Base-by-base conservation (phyloP, 2,113 vertebrate genomes). In the Zootoca vivipara region DNA sequence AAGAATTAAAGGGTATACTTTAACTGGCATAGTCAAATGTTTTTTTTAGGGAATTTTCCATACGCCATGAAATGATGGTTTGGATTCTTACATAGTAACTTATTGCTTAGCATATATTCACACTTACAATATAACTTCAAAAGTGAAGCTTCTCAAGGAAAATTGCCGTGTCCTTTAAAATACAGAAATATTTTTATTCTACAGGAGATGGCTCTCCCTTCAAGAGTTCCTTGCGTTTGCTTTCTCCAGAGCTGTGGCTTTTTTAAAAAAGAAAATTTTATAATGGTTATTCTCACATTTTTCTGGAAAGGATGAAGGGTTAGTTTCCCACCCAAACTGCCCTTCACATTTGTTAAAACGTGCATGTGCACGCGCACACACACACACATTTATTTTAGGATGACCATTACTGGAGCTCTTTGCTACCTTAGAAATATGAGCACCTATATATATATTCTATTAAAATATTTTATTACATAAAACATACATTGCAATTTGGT, bases 391-490 rank as follows among this genome's bases (percentile, higher is more conserved):
- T 16, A 3, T 24, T 73, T 56, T 40, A 42, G 80, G 80, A 82
- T 69, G 58, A 26, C 58, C 24, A 13, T 75, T 75, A 9, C 52
- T 81, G 8, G n/a, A 69, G n/a, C 38, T 38, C 7, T 38, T 81
- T 18, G 5, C 28, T 73, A 28, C 38, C 33, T 73, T 42, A 4
- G 35, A 87, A 81, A 42, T 40, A 80, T 20, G 33, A 64, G 5
- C 74, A n/a, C 18, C 35, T 81, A 62, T 35, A 72, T 35, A 72
- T 87, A 64, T 42, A n/a, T 62, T 73, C 20, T 46, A 33, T 87
- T 87, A 74, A 82, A 82, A 73, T 33, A 80, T 24, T 65, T 89
- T 67, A 67, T 30, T 46, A 20, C 18, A 80, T 80, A 80, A 82
- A 89, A 28, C 10, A 38, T 85, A 16, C 9, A 69, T 65, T 86